These are phyloP conservation scores for Noctua janthe DNA, from an alignment of 2,888 invertebrate genomes.

Conservation along the genomic window DNA sequence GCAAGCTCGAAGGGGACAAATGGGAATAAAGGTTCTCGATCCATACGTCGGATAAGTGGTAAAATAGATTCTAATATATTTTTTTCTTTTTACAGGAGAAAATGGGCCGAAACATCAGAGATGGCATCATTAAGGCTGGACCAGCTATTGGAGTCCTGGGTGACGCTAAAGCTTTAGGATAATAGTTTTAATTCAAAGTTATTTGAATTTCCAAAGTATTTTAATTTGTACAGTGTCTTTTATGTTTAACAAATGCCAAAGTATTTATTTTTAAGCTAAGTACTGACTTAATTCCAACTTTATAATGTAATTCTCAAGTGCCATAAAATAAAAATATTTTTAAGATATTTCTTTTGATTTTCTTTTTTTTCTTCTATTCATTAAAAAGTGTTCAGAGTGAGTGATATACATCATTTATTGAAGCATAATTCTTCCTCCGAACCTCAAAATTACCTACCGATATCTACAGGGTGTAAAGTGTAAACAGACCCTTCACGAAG, in stretches of 20 bases:
- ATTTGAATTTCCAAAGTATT: slow-evolving; percentile 5
- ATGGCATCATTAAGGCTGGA: slow-evolving; percentile 77
- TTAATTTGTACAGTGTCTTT: not conserved
- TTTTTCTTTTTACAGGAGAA: slow-evolving; percentile 68
- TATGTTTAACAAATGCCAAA: not conserved
- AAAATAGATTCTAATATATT: not conserved
- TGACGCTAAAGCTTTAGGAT: slow-evolving; percentile 65
- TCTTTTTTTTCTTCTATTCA: not conserved
- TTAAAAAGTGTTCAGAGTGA: not conserved
- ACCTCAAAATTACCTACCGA: too few species aligned
- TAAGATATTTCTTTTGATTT: slow-evolving; percentile 1
- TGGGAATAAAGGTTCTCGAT: not conserved
- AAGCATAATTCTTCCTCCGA: too few species aligned
- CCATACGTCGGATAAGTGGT: not conserved
- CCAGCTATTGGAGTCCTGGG: slow-evolving; percentile 76
- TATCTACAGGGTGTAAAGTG: too few species aligned
- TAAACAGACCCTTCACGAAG: too few species aligned
- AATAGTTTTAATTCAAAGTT: not conserved
- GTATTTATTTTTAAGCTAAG: slow-evolving; percentile 10
- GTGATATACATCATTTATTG: too few species aligned
- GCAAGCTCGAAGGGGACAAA: too few species aligned
- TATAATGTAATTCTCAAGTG: slow-evolving; percentile 5
- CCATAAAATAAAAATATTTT: slow-evolving; percentile 2
- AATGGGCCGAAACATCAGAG: slow-evolving; percentile 72
- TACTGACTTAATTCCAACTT: not conserved